Base-by-base conservation (phyloP, 2,113 vertebrate genomes). In the Polyodon spathula region DNA sequence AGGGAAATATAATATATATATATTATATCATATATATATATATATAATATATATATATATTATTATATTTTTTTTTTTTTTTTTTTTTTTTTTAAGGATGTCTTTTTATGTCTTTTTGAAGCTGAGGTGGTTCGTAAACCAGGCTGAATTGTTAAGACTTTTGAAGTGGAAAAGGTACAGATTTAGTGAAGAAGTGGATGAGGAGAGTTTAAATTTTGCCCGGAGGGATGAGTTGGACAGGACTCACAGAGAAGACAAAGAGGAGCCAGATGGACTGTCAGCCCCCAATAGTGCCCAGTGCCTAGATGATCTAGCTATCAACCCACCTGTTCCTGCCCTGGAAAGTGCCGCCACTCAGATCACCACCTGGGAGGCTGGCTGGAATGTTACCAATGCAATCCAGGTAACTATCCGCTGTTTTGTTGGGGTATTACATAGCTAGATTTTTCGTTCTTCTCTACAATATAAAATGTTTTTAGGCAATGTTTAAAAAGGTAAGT, bases 351-450 rank as follows among this genome's bases (percentile, higher is more conserved):
- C 58, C 46, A 68, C 73, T 67, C 57, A 54, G 43, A 84, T 90
- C 72, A 88, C 83, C 9, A 76, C 84, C 57, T 90, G 85, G 85
- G 88, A 92, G 75, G 86, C 86, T 37, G 78, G 81, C 56, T 90
- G 83, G 86, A 93, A 89, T 4, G 85, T 90, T 58, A 90, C 84
- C 12, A 86, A 87, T 58, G 84, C 73, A 6, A 85, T 88, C 62
- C 84, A 89, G 84, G 88, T 87, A 72, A 79, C 14, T 41, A 51
- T 27, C 27, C 1, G 27, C 27, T 27, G 27, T 27, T 27, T 27
- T 27, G 27, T 27, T 27, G 27, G 1, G 27, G 27, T 27, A 27
- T 27, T 27, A 27, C 27, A 27, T 1, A 27, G 27, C 27, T 27
- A 27, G 27, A 27, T 27, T 27, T 27, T 27, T 27, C 27, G 1